These are phyloP conservation scores for Allolobophora icterica DNA, from an alignment of 2,888 invertebrate genomes.

Conservation along the genomic window DNA sequence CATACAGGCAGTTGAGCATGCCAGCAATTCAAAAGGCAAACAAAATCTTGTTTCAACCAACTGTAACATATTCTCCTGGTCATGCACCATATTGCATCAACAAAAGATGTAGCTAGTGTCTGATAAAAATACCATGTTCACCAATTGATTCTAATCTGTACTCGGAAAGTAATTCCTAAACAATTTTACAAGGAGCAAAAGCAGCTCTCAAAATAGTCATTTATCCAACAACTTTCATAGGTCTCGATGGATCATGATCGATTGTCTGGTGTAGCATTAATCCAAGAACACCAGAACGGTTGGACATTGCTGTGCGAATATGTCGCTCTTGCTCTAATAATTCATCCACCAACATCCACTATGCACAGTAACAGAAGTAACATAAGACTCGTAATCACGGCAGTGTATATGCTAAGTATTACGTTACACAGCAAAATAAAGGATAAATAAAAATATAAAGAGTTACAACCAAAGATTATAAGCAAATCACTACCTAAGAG, in stretches of 20 bases:
- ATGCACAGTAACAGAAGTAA: slow-evolving; percentile 65
- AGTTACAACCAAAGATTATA: too few relatives aligned
- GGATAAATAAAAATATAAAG: too few relatives aligned
- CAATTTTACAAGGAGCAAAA: background rate
- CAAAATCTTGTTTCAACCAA: background rate
- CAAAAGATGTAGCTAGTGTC: background rate
- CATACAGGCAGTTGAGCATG: too few relatives aligned
- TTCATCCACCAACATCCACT: slow-evolving; percentile 93
- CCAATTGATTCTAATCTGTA: background rate
- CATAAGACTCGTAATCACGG: background rate
- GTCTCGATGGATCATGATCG: slow-evolving; percentile 28
- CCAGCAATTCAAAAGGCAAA: background rate
- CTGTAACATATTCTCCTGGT: background rate
- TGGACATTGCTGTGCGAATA: slow-evolving; percentile 76
- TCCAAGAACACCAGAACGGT: slow-evolving; percentile 87
- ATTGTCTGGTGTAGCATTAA: slow-evolving; percentile 93
- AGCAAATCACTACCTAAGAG: too few relatives aligned
- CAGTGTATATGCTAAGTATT: background rate
- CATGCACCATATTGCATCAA: background rate
- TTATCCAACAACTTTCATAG: slow-evolving; percentile 23
- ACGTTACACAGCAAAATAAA: too few relatives aligned
- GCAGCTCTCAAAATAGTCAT: background rate
- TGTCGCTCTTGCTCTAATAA: slow-evolving; percentile 90
- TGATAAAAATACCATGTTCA: background rate
- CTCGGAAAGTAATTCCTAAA: background rate